phyloP scores from a whole-genome alignment of 2,797 vertebrate genomes.

The Nyctibius grandis region DNA sequence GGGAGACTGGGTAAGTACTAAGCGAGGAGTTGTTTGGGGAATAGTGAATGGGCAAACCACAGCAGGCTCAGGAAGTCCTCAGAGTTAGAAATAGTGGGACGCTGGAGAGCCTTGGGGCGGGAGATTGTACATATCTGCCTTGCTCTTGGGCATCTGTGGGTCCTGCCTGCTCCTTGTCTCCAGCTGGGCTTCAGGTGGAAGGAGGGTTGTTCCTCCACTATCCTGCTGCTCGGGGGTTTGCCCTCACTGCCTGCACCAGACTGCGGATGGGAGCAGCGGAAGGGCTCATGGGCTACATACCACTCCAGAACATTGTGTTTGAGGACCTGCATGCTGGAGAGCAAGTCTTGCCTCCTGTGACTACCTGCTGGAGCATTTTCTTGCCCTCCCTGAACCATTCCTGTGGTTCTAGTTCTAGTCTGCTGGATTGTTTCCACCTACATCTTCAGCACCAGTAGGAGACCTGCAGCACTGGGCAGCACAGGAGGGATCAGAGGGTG shows the following conservation, averaged over 20 bases:
- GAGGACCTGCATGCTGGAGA: background rate
- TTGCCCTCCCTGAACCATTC: background rate
- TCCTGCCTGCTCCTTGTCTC: background rate
- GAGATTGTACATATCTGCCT: background rate
- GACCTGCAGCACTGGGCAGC: background rate
- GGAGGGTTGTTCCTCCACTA: background rate
- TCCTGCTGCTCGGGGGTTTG: background rate
- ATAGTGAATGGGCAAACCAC: background rate
- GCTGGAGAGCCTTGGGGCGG: background rate
- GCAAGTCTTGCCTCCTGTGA: background rate
- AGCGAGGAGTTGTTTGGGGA: background rate
- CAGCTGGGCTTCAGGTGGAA: background rate
- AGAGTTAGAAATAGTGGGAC: background rate
- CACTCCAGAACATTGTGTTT: background rate
- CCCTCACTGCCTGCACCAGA: background rate
- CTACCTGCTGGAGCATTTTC: background rate
- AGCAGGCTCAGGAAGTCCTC: background rate
- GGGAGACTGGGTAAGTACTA: background rate
- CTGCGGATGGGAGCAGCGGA: background rate
- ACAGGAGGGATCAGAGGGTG: background rate
- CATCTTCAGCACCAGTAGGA: background rate
- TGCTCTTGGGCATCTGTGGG: background rate
- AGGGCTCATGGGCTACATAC: accelerated
- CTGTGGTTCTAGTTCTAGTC: background rate
- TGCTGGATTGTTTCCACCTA: background rate